Conservation (phyloP, 2,888 invertebrate species). For the Hybos culiciformis region DNA sequence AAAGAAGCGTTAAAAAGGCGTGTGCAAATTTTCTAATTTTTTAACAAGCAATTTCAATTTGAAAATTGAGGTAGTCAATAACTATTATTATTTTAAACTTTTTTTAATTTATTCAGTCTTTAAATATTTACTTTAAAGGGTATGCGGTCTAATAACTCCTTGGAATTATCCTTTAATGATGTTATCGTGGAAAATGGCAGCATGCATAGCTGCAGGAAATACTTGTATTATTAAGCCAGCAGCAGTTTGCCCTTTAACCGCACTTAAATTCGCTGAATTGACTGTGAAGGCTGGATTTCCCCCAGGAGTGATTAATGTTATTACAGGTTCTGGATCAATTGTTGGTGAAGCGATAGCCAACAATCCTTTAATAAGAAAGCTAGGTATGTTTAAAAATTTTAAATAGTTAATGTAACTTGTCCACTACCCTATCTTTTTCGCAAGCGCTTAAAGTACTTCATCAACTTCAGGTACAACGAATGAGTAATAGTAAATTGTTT, state of each 20-base stretch:
- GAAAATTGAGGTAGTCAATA: too few relatives aligned
- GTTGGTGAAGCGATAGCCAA: constrained; percentile 79
- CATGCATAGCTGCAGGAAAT: constrained; percentile 91
- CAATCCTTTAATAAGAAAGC: constrained; percentile 73
- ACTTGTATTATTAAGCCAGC: constrained; percentile 95
- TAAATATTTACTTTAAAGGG: constrained; percentile 38
- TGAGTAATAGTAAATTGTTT: too few relatives aligned
- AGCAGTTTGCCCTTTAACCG: constrained; percentile 80
- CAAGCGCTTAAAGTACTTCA: too few relatives aligned
- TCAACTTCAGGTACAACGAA: too few relatives aligned
- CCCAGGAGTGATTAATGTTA: constrained; percentile 84
- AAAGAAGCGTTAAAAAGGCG: too few relatives aligned
- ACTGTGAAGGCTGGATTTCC: constrained; percentile 85
- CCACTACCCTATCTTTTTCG: too few relatives aligned
- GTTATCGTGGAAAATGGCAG: constrained; percentile 98
- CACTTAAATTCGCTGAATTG: constrained; percentile 89
- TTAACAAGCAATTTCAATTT: too few relatives aligned
- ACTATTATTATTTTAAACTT: too few relatives aligned
- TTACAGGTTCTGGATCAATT: constrained; percentile 67
- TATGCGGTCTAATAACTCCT: constrained; percentile 84
- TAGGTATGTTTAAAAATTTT: too few relatives aligned
- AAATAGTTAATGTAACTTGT: too few relatives aligned
- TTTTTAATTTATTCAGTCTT: not conserved
- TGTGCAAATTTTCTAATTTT: too few relatives aligned
- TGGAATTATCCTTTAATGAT: constrained; percentile 99